Conservation (phyloP, 2,797 vertebrate species). For the Periophthalmus magnuspinnatus region DNA sequence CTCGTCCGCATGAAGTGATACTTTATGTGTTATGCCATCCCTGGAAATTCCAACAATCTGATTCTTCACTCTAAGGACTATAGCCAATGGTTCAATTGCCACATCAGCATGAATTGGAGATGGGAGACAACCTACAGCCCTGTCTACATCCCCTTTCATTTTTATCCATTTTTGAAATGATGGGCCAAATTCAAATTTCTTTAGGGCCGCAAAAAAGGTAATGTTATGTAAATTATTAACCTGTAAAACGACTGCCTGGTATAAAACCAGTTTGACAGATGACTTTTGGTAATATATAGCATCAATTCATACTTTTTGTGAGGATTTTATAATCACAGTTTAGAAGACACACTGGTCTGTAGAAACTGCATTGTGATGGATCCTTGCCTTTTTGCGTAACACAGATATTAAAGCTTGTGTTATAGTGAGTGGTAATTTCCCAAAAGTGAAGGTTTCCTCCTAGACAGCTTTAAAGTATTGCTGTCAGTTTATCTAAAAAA, state of each 20-base stretch:
- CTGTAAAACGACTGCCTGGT: slow-evolving; percentile 2
- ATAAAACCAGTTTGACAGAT: slow-evolving; percentile 14
- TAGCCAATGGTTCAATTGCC: too few relatives aligned
- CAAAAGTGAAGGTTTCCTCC: neutral
- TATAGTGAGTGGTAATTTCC: slow-evolving; percentile 1
- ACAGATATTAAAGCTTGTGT: slow-evolving; percentile 7
- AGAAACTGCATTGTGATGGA: neutral
- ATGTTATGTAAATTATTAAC: neutral
- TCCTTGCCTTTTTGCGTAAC: slow-evolving; percentile 3
- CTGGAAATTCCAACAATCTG: too few relatives aligned
- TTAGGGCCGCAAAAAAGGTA: neutral
- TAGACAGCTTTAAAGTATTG: neutral
- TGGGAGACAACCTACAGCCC: too few relatives aligned
- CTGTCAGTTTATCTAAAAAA: neutral
- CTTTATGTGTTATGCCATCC: too few relatives aligned
- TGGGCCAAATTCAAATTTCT: neutral
- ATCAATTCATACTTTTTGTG: neutral
- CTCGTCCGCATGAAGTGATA: too few relatives aligned
- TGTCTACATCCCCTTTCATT: neutral
- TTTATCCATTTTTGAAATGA: neutral
- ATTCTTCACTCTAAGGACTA: too few relatives aligned
- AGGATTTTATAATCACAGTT: slow-evolving; percentile 6
- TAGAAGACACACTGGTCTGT: neutral
- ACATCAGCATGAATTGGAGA: too few relatives aligned
- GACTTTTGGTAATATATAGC: neutral